Base-by-base conservation (phyloP, 2,113 vertebrate species). In the Cochlearius cochlearius region DNA sequence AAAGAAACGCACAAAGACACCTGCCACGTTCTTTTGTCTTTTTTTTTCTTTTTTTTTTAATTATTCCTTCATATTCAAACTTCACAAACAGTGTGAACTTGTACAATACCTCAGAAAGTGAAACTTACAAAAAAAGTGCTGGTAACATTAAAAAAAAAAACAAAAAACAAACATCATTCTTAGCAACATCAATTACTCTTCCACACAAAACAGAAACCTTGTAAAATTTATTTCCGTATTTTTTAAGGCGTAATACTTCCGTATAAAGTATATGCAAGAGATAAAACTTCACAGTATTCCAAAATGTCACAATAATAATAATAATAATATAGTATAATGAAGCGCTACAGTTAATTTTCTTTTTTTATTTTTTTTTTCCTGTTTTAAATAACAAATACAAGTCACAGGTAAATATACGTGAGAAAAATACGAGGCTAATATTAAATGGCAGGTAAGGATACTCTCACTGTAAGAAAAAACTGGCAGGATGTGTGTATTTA, bases 231-330 rank as follows among this genome's bases (percentile, higher is more conserved):
- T 98, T 98, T 98, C 98, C 97, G 97, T 98, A 98, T 98, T 98
- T 97, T 98, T 98, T 98, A 98, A 98, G 98, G 98, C 98, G 98
- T 98, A 98, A 98, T 98, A 98, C 98, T 98, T 98, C 98, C 86
- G 98, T 98, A 98, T 98, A 98, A 98, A 98, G 98, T 98, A 98
- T 98, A 98, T 98, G 98, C 98, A 98, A 98, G 98, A 98, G 98
- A 98, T 98, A 98, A 98, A 98, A 98, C 98, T 98, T 98, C 98
- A 98, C 98, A 98, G 98, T 98, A 98, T 98, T 98, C 98, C 98
- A 98, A 98, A 98, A 98, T 98, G 98, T 98, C 98, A 98, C 98
- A 98, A 98, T 98, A 98, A 98, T 98, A 98, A 98, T 98, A 97
- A 97, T 97, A 97, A 97, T 97, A 98, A 98, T 98, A 98, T 98